These are phyloP conservation scores for Pangasianodon gigas DNA, from an alignment of 2,113 vertebrate species.

Conservation along the genomic window DNA sequence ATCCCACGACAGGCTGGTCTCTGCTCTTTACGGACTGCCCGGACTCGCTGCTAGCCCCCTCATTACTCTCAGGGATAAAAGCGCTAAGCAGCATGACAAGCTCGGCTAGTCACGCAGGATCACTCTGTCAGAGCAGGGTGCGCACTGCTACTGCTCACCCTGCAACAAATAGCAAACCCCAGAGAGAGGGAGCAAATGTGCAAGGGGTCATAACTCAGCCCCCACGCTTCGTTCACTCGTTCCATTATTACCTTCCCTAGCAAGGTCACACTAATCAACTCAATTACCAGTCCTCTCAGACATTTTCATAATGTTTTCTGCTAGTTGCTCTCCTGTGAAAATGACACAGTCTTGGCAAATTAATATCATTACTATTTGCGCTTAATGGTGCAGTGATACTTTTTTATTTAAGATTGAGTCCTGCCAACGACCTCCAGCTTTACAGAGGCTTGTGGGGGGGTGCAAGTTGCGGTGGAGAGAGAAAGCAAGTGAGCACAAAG, in stretches of 20 bases:
- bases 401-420: conserved; percentile 80
- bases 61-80: conserved; percentile 62
- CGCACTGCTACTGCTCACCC: conserved; percentile 72
- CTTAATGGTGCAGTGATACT: conserved; percentile 88
- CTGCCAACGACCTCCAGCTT: conserved; percentile 70
- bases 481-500: neutral
- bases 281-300: conserved; percentile 93
- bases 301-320: conserved; percentile 99
- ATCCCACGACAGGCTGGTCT: conserved; percentile 45
- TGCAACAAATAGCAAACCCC: conserved; percentile 74
- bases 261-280: conserved; percentile 99
- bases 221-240: conserved; percentile 81
- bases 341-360: conserved; percentile 97
- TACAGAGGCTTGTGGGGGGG: conserved; percentile 19
- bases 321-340: conserved; percentile 99
- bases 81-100: conserved; percentile 70
- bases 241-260: conserved; percentile 88
- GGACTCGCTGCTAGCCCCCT: conserved; percentile 52
- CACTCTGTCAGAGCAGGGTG: conserved; percentile 76
- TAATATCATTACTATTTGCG: conserved; percentile 94
- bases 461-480: conserved; percentile 28
- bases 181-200: conserved; percentile 35
- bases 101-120: conserved; percentile 76
- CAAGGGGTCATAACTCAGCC: conserved; percentile 75
- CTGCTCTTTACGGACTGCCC: conserved; percentile 44